Conservation (phyloP, 2,113 vertebrate species). For the Micromys minutus region DNA sequence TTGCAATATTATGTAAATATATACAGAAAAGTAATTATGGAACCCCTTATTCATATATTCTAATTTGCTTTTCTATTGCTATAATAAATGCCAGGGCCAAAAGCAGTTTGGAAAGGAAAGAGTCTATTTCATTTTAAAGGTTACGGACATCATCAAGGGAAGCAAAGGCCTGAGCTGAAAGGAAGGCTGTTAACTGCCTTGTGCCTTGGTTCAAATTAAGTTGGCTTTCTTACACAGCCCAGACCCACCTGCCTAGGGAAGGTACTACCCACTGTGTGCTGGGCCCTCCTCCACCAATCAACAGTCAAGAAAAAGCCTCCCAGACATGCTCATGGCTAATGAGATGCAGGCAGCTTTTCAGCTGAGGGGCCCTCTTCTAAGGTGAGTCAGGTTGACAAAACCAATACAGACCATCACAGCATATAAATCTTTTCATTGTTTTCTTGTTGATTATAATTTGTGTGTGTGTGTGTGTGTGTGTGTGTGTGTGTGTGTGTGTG, state of each 20-base stretch:
- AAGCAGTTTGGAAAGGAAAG: neutral
- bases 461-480: neutral
- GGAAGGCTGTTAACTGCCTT: neutral
- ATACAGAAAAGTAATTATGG: constrained; percentile 12
- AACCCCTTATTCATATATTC: neutral
- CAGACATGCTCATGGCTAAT: no score
- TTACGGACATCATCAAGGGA: no score
- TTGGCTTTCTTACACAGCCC: neutral
- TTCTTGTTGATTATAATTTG: neutral
- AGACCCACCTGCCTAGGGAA: neutral
- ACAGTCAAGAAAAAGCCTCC: neutral
- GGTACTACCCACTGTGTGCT: neutral
- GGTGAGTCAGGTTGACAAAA: neutral
- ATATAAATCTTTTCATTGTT: neutral
- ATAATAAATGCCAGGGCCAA: neutral
- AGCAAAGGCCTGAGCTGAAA: neutral
- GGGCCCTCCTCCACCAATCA: neutral
- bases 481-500: neutral
- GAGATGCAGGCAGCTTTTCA: neutral
- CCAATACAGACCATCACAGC: neutral
- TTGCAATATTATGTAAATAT: neutral
- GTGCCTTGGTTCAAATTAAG: neutral
- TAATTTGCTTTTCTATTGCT: neutral
- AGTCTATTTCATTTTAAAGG: neutral
- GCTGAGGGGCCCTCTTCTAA: neutral